Evolutionary conservation across 2,888 invertebrate genomes (phyloP).

Genomic region (Perizoma affinitatum): DNA sequence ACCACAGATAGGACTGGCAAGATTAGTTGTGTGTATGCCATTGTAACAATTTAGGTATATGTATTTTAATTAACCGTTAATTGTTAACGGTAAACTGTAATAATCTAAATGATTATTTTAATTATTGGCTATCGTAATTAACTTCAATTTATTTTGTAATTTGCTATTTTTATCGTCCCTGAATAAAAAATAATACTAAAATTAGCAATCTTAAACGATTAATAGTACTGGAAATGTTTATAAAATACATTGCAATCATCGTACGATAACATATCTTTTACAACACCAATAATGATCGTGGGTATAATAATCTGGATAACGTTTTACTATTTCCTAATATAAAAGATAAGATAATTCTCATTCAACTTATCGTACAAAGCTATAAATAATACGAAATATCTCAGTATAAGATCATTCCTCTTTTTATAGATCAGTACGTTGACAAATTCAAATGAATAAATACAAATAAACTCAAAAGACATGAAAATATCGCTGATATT

Average conservation of each 20-base stretch:
- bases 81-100: too few species aligned
- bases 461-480: constrained; percentile 4
- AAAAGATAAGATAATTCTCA: constrained; percentile 26
- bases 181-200: too few species aligned
- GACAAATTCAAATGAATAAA: constrained; percentile 19
- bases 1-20: too few species aligned
- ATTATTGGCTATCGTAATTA: too few species aligned
- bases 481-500: constrained; percentile 31
- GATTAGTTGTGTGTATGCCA: too few species aligned
- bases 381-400: constrained; percentile 21
- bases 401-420: constrained; percentile 13
- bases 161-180: constrained; percentile 4
- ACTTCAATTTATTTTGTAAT: too few species aligned
- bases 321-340: constrained; percentile 15
- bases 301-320: constrained; percentile 25
- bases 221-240: not conserved
- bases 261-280: constrained; percentile 16
- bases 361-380: constrained; percentile 10
- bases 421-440: constrained; percentile 19
- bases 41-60: too few species aligned
- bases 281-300: constrained; percentile 22
- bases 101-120: too few species aligned
- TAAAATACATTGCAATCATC: constrained; percentile 4
- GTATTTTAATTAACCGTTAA: too few species aligned
- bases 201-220: too few species aligned